Evolutionary conservation across 2,113 vertebrate genomes (phyloP).

Genomic region (Drymodes brunneopygia): DNA sequence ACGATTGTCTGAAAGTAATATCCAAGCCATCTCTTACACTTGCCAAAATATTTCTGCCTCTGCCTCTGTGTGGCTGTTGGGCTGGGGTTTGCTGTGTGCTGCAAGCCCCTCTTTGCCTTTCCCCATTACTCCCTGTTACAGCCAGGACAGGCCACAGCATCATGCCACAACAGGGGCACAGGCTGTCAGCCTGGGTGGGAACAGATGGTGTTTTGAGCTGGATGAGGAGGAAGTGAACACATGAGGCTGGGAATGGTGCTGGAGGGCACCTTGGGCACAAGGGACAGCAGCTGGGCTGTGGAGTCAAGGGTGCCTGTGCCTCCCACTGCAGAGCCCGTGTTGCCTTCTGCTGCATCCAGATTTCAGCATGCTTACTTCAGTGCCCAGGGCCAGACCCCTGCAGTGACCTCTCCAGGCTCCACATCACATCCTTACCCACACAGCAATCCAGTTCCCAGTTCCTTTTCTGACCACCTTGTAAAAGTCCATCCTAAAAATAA

Average conservation of each 20-base stretch:
- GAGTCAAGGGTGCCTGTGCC: accelerated
- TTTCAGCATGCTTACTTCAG: not conserved
- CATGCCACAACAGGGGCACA: accelerated
- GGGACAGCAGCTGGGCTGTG: accelerated
- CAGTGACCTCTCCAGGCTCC: not conserved
- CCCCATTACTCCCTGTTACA: accelerated
- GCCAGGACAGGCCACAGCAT: accelerated
- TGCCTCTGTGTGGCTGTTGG: accelerated
- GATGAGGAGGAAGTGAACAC: accelerated
- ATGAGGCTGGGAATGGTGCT: not conserved
- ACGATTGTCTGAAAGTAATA: accelerated
- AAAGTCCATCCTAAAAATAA: not conserved
- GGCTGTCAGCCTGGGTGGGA: not conserved
- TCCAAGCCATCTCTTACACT: not conserved
- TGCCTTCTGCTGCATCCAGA: not conserved
- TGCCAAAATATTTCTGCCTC: not conserved
- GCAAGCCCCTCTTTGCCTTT: not conserved
- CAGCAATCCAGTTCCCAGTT: not conserved
- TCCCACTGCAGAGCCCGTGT: not conserved
- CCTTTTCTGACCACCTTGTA: not conserved
- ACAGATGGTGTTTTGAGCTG: not conserved
- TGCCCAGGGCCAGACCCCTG: not conserved
- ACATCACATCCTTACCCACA: not conserved
- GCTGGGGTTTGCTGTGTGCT: not conserved
- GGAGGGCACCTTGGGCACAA: accelerated